A percentile compares a stretch with the other conserved stretches of the same genome.
Evolutionary conservation across 2,888 invertebrate genomes (phyloP).

Genomic region (Pristionchus maxplancki): DNA sequence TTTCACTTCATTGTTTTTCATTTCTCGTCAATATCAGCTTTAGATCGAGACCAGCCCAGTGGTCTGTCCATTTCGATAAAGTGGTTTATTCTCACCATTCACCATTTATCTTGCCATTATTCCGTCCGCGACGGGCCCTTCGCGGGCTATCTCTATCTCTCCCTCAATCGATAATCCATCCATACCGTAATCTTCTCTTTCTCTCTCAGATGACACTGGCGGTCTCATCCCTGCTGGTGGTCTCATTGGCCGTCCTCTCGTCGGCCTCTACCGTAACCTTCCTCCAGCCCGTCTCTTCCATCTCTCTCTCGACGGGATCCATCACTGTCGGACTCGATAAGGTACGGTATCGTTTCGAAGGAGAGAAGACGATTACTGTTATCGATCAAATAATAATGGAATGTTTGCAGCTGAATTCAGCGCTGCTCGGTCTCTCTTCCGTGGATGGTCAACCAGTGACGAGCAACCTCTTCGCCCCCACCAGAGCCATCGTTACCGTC

Average conservation of each 20-base stretch:
- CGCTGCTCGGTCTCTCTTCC: constrained; percentile 42
- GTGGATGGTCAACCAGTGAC: background rate
- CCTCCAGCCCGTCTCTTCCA: constrained; percentile 23
- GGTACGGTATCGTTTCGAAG: background rate
- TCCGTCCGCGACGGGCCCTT: constrained; percentile 46
- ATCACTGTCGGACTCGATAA: constrained; percentile 25
- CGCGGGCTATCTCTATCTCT: background rate
- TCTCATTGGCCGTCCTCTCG: constrained; percentile 21
- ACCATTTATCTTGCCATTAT: background rate
- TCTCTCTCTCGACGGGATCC: background rate
- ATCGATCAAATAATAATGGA: background rate
- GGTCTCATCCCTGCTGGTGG: constrained; percentile 27
- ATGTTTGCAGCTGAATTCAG: constrained; percentile 28
- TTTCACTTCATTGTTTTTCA: constrained; percentile 23
- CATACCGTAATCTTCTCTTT: background rate
- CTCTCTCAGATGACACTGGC: constrained; percentile 33
- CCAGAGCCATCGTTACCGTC: constrained; percentile 37
- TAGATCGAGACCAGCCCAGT: background rate
- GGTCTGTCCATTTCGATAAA: constrained; percentile 29
- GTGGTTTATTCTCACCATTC: background rate
- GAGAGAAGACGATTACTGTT: no score
- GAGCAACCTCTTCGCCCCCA: background rate
- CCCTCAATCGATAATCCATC: background rate
- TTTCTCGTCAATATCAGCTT: constrained; percentile 30
- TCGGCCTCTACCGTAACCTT: constrained; percentile 25